These are phyloP conservation scores for Cryptus viduatorius DNA, from an alignment of 2,888 invertebrate genomes.

Conservation along the genomic window DNA sequence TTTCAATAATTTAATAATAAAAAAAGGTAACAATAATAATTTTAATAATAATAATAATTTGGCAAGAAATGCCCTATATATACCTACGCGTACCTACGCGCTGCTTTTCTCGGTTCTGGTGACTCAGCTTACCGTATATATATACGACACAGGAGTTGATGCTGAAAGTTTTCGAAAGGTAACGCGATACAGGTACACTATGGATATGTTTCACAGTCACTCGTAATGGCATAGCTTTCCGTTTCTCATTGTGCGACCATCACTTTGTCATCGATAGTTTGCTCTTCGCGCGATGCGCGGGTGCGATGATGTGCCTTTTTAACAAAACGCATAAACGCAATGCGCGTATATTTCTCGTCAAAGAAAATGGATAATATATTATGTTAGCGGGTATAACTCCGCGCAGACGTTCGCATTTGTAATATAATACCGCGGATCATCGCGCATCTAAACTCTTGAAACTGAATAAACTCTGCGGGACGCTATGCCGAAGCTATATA, in stretches of 20 bases:
- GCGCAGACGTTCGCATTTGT: background rate
- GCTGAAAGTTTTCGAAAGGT: background rate
- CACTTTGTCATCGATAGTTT: constrained; percentile 3
- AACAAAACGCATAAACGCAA: constrained; percentile 5
- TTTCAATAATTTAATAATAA: background rate
- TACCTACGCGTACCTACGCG: no score
- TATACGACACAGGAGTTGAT: background rate
- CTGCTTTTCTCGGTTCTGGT: background rate
- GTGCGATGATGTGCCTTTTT: background rate
- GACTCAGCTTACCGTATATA: background rate
- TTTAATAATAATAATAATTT: no score
- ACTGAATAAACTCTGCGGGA: background rate
- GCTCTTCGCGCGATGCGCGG: background rate
- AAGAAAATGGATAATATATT: background rate
- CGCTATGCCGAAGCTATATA: background rate
- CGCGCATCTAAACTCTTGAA: background rate
- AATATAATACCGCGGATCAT: background rate
- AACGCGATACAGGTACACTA: background rate
- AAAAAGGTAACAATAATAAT: no score
- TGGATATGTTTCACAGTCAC: background rate
- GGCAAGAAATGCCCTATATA: background rate
- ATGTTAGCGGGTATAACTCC: background rate
- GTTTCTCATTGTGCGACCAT: constrained; percentile 5
- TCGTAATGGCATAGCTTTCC: background rate
- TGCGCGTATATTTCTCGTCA: background rate